Evolutionary conservation across 2,888 invertebrate genomes (phyloP).

Genomic region (Acanthacorydalis orientalis): DNA sequence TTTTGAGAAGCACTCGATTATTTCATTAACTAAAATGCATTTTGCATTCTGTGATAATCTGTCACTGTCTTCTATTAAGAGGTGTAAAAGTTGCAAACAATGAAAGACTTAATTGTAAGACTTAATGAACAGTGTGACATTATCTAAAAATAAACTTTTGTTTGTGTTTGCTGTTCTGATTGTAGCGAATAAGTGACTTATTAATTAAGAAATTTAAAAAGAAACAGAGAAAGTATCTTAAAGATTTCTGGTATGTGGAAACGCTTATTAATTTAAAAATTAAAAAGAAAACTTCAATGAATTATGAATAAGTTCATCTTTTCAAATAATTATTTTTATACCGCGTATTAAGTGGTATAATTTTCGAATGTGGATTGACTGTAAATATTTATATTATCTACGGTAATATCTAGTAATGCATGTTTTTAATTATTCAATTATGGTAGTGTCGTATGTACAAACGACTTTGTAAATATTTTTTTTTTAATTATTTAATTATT

Average conservation of each 20-base stretch:
- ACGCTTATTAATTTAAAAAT: slow-evolving; percentile 7
- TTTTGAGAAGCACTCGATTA: background rate
- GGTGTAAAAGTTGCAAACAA: background rate
- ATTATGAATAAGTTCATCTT: background rate
- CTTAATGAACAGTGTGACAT: too few relatives aligned
- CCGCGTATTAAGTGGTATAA: slow-evolving; percentile 4
- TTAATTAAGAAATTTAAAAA: background rate
- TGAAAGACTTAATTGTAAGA: too few relatives aligned
- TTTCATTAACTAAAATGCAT: background rate
- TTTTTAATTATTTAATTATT: background rate
- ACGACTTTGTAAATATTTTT: background rate
- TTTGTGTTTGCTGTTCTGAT: slow-evolving; percentile 1
- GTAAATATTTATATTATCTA: slow-evolving; percentile 1
- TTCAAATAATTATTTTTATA: slow-evolving; percentile 4
- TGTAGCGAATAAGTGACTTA: too few relatives aligned
- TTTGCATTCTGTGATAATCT: slow-evolving; percentile 4
- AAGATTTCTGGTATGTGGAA: slow-evolving; percentile 6
- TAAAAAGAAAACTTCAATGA: background rate
- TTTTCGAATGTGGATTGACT: background rate
- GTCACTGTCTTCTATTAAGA: background rate
- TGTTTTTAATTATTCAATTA: background rate
- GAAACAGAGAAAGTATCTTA: slow-evolving; percentile 2
- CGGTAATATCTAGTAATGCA: background rate
- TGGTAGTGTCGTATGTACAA: background rate
- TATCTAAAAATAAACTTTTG: background rate